phyloP scores from a whole-genome alignment of 2,113 vertebrate species.

The Phainopepla nitens region DNA sequence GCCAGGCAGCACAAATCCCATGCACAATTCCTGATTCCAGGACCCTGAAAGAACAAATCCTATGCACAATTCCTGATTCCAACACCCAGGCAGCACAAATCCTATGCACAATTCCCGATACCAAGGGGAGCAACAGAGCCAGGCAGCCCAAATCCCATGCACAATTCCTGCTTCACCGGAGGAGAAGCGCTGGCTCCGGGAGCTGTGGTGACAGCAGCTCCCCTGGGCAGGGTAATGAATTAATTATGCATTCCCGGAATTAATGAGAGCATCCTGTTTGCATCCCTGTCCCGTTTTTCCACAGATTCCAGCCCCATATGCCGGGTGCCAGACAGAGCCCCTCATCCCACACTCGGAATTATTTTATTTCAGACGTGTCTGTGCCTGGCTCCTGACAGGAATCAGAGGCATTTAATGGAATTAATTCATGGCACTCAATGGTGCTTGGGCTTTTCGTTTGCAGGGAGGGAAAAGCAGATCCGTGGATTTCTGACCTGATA shows the following conservation, averaged over 20 bases:
- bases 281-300: background rate
- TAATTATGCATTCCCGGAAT: background rate
- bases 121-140: too few species aligned
- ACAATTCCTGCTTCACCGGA: background rate
- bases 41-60: background rate
- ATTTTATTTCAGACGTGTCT: background rate
- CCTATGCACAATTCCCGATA: background rate
- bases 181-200: background rate
- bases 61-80: background rate
- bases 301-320: conserved; percentile 32
- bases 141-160: background rate
- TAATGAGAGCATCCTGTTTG: background rate
- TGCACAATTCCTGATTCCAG: background rate
- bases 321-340: conserved; percentile 25
- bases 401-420: background rate
- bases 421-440: background rate
- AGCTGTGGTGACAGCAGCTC: background rate
- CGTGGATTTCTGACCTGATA: background rate
- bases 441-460: background rate
- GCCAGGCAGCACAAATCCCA: background rate
- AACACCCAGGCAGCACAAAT: background rate
- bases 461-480: background rate
- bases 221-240: background rate
- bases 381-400: background rate
- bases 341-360: background rate